These are phyloP conservation scores for Orientallactaga bullata DNA, from an alignment of 2,113 vertebrate genomes.

Conservation along the genomic window DNA sequence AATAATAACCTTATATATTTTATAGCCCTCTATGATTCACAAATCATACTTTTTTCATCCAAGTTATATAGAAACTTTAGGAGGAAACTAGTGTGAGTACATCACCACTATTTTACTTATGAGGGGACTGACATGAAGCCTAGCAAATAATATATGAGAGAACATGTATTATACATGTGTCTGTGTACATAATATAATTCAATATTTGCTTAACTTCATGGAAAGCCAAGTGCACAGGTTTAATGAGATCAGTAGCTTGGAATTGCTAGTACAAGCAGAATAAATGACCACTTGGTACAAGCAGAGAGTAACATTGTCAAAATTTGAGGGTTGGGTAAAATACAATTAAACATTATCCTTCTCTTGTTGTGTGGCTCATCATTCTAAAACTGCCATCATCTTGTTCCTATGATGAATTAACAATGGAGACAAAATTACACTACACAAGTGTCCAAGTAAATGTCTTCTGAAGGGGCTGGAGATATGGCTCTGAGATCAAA, in stretches of 20 bases:
- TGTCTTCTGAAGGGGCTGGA: too few relatives aligned
- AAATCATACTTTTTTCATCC: background rate
- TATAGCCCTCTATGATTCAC: background rate
- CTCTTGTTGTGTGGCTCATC: background rate
- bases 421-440: background rate
- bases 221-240: constrained; percentile 9
- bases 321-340: background rate
- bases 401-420: background rate
- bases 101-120: background rate
- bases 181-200: background rate
- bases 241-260: background rate
- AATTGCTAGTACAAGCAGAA: background rate
- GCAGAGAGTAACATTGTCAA: background rate
- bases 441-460: background rate
- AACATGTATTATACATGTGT: background rate
- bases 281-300: background rate
- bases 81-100: background rate
- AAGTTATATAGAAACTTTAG: background rate
- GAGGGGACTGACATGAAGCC: background rate
- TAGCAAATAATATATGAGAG: background rate
- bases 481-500: too few relatives aligned
- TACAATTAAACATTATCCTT: background rate
- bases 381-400: background rate
- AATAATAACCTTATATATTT: background rate
- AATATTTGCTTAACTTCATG: background rate